Evolutionary conservation across 1,140 invertebrate genomes (phyloP).

Genomic region (Melitaea cinxia): DNA sequence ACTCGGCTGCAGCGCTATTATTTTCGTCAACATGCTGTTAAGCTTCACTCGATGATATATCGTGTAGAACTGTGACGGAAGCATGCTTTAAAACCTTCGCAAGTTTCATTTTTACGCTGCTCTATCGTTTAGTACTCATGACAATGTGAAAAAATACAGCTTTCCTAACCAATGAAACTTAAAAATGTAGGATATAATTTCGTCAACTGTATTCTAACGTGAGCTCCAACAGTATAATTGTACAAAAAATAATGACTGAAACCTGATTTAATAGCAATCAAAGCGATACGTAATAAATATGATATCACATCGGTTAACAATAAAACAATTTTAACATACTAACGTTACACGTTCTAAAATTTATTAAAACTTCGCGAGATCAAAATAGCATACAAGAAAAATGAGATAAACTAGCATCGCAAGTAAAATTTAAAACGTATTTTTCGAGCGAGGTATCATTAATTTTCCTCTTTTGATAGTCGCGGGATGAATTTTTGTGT

Average conservation of each 20-base stretch:
- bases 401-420: neutral
- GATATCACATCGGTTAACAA: no score
- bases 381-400: neutral
- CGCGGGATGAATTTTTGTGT: slow-evolving; percentile 13
- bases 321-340: neutral
- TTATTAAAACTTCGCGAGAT: neutral
- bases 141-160: no score
- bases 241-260: no score
- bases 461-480: slow-evolving; percentile 7
- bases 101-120: neutral
- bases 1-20: slow-evolving; percentile 3
- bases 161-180: no score
- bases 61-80: neutral
- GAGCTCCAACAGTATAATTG: no score
- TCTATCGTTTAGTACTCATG: no score
- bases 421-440: slow-evolving; percentile 4
- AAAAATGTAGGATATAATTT: no score
- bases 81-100: neutral
- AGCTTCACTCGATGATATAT: neutral
- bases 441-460: slow-evolving; percentile 12
- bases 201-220: no score
- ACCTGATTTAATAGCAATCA: no score
- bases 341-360: neutral
- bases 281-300: no score
- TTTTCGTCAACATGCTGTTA: slow-evolving; percentile 7